Percentiles rank a stretch among this genome's conserved stretches.
Conservation (phyloP, 2,888 invertebrate genomes). For the Dryobotodes eremita region DNA sequence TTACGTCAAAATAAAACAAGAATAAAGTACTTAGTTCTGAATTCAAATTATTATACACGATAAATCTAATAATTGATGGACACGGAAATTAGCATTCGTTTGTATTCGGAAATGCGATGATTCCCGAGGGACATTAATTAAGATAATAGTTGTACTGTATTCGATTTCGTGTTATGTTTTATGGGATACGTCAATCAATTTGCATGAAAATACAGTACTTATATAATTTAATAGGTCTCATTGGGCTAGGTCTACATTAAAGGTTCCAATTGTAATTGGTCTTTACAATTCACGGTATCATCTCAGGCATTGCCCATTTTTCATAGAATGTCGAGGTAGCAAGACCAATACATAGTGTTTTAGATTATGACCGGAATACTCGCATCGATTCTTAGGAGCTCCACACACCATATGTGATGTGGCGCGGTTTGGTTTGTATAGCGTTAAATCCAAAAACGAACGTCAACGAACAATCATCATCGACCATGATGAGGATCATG, state of each 20-base stretch:
- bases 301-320: neutral
- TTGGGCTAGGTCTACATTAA: neutral
- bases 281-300: neutral
- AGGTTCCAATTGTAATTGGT: neutral
- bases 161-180: neutral
- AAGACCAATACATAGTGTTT: neutral
- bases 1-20: too few species aligned
- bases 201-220: constrained; percentile 2
- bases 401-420: too few species aligned
- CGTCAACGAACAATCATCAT: too few species aligned
- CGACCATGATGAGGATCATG: too few species aligned
- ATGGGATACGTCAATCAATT: neutral
- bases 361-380: neutral
- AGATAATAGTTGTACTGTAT: neutral
- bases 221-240: neutral
- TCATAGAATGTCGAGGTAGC: neutral
- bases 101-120: too few species aligned
- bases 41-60: too few species aligned
- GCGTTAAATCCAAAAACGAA: neutral
- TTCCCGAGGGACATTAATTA: too few species aligned
- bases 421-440: neutral
- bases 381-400: neutral
- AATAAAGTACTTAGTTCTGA: too few species aligned
- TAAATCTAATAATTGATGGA: too few species aligned
- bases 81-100: too few species aligned